These are phyloP conservation scores for Argya squamiceps DNA, from an alignment of 2,797 vertebrate genomes.

Conservation along the genomic window DNA sequence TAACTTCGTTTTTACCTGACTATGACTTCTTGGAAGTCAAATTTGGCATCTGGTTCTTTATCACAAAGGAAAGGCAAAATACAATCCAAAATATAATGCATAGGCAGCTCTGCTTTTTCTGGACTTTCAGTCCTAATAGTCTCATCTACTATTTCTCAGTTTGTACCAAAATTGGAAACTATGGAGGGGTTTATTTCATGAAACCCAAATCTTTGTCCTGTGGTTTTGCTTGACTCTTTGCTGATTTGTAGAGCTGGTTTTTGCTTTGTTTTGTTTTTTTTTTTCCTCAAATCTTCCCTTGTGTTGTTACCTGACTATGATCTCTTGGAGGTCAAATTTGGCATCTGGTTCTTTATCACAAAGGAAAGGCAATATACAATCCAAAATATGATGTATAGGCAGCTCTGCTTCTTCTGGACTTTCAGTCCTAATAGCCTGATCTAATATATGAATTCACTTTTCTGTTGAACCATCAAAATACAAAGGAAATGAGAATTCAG, in stretches of 20 bases:
- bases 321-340: background rate
- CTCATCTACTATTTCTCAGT: background rate
- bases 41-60: background rate
- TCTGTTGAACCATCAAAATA: background rate
- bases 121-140: background rate
- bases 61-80: background rate
- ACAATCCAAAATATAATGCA: background rate
- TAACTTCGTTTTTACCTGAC: background rate
- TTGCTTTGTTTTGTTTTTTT: accelerated
- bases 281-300: accelerated
- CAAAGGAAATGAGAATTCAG: background rate
- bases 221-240: background rate
- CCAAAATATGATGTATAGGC: background rate
- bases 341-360: background rate
- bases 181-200: background rate
- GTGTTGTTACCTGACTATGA: background rate
- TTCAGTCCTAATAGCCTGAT: background rate
- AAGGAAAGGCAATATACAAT: background rate
- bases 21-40: background rate
- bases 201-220: background rate
- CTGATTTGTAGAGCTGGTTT: background rate
- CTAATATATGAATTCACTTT: slow-evolving; percentile 18
- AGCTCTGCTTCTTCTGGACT: slow-evolving; percentile 44
- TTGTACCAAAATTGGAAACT: background rate
- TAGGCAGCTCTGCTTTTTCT: slow-evolving; percentile 45